Percentiles rank a stretch among this genome's conserved stretches.
These are phyloP conservation scores for Guaruba guarouba DNA, from an alignment of 2,113 vertebrate species.

Conservation along the genomic window DNA sequence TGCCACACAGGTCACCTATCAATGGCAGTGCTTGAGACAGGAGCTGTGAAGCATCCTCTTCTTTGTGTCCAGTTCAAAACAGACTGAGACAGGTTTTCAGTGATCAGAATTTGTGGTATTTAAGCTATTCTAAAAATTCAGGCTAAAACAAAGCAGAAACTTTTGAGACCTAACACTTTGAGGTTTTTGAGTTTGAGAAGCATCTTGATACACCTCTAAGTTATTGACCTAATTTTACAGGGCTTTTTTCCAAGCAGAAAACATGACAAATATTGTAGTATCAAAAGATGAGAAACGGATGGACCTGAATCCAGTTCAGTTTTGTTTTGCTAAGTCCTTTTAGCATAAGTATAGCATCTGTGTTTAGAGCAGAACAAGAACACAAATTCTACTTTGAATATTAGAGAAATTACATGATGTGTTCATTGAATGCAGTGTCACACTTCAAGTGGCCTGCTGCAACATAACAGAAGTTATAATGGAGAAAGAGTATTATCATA, in stretches of 20 bases:
- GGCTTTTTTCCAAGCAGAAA: background rate
- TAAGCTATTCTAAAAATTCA: background rate
- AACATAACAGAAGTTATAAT: background rate
- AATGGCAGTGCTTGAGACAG: background rate
- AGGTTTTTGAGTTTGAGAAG: background rate
- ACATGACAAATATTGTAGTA: background rate
- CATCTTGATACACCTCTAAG: background rate
- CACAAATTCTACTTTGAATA: background rate
- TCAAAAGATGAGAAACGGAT: background rate
- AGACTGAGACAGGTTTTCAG: background rate
- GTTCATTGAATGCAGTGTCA: background rate
- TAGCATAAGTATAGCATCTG: background rate
- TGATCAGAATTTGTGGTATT: background rate
- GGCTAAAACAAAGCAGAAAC: accelerated
- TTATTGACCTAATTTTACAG: background rate
- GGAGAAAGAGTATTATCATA: background rate
- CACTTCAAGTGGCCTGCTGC: background rate
- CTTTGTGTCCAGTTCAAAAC: background rate
- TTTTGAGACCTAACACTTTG: background rate
- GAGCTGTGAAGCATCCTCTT: background rate
- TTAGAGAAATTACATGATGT: background rate
- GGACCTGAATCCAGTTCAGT: background rate
- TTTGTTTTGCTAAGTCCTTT: background rate
- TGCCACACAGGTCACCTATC: background rate
- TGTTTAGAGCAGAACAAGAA: background rate